Base-by-base conservation (phyloP, 2,888 invertebrate genomes). In the Mimachlamys varia region DNA sequence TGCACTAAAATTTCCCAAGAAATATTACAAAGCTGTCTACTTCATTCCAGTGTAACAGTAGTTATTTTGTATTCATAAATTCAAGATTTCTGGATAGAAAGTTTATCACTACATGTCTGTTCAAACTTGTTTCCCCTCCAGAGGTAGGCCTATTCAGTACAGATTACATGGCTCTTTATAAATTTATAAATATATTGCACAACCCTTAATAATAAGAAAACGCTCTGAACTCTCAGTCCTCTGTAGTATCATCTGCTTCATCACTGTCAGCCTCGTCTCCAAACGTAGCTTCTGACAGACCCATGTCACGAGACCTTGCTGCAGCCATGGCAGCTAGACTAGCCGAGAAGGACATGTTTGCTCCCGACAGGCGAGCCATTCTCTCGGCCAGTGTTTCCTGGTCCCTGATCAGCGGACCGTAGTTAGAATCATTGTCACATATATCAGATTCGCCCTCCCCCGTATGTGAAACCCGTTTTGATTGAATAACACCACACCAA, bases 261-360 rank as follows among this genome's bases (percentile, higher is more conserved):
- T 91, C 92, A 90, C 76, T 89, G 58, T 92, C 93, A 62, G 92
- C 92, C 62, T 91, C 90, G 89, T 94, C 95, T n/a, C 94, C 94
- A 91, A 92, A 94, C 15, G 92, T 93, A 44, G 94, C 93, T 55
- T 91, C 91, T 15, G 89, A 88, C 13, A 92, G 88, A n/a, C 93
- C 93, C 53, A 94, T 90, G 17, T 89, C 89, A 88, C 91, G 93
- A 5, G 94, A 95, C 50, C 92, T 93, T 15, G 94, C 94, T 27
- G 93, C 94, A 38, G 94, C 95, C 92, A 93, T 91, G 4, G 94
- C 93, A 62, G 95, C 95, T 37, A 95, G 88, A 90, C 93, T 94
- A 17, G 95, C 91, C 13, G 94, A 92, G 19, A 95, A 92, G 19
- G 92, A 90, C 1, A 94, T 89, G 88, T 92, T 92, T 19, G 92